A percentile compares a stretch with the other conserved stretches of the same genome.
Conservation (phyloP, 2,888 invertebrate genomes). For the Phyto melanocephala region DNA sequence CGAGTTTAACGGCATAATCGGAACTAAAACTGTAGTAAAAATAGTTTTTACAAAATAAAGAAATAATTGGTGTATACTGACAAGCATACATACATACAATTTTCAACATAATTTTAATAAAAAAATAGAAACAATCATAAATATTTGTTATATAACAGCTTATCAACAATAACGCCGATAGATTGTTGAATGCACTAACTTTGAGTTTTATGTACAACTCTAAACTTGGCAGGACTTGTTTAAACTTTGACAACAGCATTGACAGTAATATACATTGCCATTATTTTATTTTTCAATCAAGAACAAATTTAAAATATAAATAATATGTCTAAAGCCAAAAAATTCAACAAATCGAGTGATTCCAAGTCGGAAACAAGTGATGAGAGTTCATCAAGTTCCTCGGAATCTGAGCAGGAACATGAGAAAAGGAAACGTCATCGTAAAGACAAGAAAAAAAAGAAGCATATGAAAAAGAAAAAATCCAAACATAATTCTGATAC, state of each 20-base stretch:
- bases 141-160: too few relatives aligned
- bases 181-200: too few relatives aligned
- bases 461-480: slow-evolving; percentile 55
- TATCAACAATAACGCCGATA: too few relatives aligned
- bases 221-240: slow-evolving; percentile 44
- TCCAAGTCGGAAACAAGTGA: slow-evolving; percentile 48
- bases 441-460: slow-evolving; percentile 47
- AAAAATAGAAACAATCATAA: too few relatives aligned
- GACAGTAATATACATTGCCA: background rate
- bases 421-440: slow-evolving; percentile 47
- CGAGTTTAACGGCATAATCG: too few relatives aligned
- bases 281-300: background rate
- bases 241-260: slow-evolving; percentile 40
- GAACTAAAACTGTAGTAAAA: too few relatives aligned
- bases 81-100: too few relatives aligned
- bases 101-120: too few relatives aligned
- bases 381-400: slow-evolving; percentile 36
- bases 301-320: background rate
- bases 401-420: slow-evolving; percentile 5
- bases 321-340: slow-evolving; percentile 65
- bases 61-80: too few relatives aligned
- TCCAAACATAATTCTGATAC: slow-evolving; percentile 37
- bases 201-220: too few relatives aligned
- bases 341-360: slow-evolving; percentile 49
- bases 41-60: too few relatives aligned